Evolutionary conservation across 2,797 vertebrate genomes (phyloP).

Genomic region (Chelmon rostratus): DNA sequence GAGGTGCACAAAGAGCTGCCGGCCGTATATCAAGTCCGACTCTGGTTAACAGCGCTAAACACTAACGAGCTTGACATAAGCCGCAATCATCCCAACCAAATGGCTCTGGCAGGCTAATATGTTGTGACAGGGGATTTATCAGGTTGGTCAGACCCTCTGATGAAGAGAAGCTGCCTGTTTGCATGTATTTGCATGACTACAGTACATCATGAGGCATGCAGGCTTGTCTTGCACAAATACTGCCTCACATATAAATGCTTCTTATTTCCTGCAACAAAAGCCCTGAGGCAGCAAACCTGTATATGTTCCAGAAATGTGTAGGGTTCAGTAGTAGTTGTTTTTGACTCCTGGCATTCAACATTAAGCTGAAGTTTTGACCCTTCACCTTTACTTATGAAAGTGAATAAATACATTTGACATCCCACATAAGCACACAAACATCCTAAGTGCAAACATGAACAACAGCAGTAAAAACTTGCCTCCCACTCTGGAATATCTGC

Average conservation of each 20-base stretch:
- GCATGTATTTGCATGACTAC: constrained; percentile 55
- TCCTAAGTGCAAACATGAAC: constrained; percentile 19
- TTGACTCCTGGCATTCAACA: neutral
- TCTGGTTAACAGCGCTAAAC: constrained; percentile 70
- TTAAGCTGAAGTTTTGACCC: neutral
- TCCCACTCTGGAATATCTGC: constrained; percentile 17
- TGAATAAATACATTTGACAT: neutral
- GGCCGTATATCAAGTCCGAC: constrained; percentile 57
- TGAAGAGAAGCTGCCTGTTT: constrained; percentile 49
- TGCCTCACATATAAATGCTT: neutral
- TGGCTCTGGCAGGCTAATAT: constrained; percentile 75
- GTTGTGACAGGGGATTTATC: constrained; percentile 81
- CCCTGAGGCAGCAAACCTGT: neutral
- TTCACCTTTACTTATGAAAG: neutral
- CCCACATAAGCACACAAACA: constrained; percentile 18
- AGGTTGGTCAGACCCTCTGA: constrained; percentile 55
- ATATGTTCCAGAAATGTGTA: neutral
- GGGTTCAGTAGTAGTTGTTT: neutral
- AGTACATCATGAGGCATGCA: neutral
- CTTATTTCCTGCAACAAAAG: neutral
- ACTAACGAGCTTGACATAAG: constrained; percentile 84
- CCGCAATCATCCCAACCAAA: constrained; percentile 77
- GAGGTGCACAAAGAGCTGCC: constrained; percentile 46
- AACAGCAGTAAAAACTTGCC: constrained; percentile 13
- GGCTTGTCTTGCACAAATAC: neutral